A percentile compares a stretch with the other conserved stretches of the same genome.
Conservation (phyloP, 2,888 invertebrate genomes). For the Cosmia pyralina region DNA sequence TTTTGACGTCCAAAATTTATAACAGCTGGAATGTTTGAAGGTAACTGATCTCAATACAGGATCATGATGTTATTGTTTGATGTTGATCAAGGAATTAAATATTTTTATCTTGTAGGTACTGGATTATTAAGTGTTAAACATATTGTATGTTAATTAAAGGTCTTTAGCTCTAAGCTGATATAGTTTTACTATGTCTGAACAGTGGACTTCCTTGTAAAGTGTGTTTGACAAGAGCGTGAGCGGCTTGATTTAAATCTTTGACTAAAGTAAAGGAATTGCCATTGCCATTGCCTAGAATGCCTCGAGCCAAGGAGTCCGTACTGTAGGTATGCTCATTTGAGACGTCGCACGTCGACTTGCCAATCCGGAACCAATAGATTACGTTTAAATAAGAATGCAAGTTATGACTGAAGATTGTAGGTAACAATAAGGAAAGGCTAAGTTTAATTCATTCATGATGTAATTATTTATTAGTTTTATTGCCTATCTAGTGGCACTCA, state of each 20-base stretch:
- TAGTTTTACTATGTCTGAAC: background rate
- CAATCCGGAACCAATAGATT: background rate
- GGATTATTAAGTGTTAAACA: background rate
- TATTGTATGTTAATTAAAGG: background rate
- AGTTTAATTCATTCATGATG: background rate
- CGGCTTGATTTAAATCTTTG: too few species aligned
- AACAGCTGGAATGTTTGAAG: background rate
- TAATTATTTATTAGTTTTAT: too few species aligned
- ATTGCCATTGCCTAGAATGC: too few species aligned
- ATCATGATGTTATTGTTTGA: background rate
- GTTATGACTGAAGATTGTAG: background rate
- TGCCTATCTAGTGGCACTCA: too few species aligned
- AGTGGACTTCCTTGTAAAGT: slow-evolving; percentile 6
- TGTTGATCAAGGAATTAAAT: background rate
- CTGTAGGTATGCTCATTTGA: background rate
- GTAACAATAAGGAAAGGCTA: background rate
- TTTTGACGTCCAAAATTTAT: slow-evolving; percentile 39
- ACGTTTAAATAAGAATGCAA: background rate
- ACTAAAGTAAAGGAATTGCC: too few species aligned
- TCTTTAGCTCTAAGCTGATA: background rate
- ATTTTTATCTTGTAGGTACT: background rate
- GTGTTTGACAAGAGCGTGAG: too few species aligned
- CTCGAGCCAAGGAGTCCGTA: too few species aligned
- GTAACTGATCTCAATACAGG: background rate
- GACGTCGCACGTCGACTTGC: background rate